Base-by-base conservation (phyloP, 2,113 vertebrate genomes). In the Thalassoma bifasciatum region DNA sequence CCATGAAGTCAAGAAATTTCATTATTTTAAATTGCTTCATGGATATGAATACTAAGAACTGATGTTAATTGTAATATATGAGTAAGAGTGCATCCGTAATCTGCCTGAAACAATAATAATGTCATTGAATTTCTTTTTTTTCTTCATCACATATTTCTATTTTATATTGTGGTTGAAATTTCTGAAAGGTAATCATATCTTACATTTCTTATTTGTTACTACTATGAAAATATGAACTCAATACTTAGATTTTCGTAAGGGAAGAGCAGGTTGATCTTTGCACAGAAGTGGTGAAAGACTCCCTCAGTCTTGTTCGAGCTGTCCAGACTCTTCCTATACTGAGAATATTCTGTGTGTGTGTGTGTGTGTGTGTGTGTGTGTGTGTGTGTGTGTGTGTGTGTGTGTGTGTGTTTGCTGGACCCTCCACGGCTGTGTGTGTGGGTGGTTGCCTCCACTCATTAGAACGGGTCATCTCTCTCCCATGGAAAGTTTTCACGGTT, bases 401-500 rank as follows among this genome's bases (percentile, higher is more conserved):
- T 81, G 79, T 63, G 88, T 90, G 90, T 81, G 89, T 30, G 75
- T 77, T 36, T 63, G 42, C 19, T 23, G 73, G 86, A 84, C 82
- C 85, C 85, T 85, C 85, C 81, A 0, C 59, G 67, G 75, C 72
- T 78, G 68, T 73, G 82, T 81, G 79, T 63, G 88, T 90, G 90
- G 83, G 89, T 86, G 89, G 85, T 81, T 85, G 81, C 78, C 75
- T 79, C 71, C 77, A 79, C 88, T 65, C 72, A 90, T 92, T 92
- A 92, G 68, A 88, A 90, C 83, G 89, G 90, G 91, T 92, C 91
- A 90, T 17, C 76, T 92, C 81, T 85, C 76, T 58, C 86, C 80
- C 87, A 92, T 91, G 83, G 80, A 84, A 84, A 88, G 84, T 92
- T 92, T 92, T 92, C 90, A 92, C 81, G 92, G 92, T 87, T 93